A percentile compares a stretch with the other conserved stretches of the same genome.
Evolutionary conservation across 2,113 vertebrate species (phyloP).

Genomic region (Indicator indicator): DNA sequence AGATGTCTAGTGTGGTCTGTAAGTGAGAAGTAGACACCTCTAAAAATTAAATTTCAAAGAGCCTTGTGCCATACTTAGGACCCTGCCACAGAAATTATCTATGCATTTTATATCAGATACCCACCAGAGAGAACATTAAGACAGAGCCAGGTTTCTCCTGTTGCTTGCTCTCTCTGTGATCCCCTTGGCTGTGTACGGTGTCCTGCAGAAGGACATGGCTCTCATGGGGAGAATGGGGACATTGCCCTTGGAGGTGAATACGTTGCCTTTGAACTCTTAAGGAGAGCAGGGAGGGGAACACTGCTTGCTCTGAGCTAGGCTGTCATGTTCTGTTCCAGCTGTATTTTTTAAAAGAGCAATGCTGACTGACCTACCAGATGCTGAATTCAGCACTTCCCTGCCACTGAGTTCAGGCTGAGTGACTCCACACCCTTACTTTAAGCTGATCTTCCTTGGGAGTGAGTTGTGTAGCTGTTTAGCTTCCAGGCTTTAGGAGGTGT

Average conservation of each 20-base stretch:
- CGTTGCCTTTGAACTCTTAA: background rate
- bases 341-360: background rate
- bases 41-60: background rate
- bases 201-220: background rate
- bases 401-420: accelerated
- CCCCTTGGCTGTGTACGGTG: accelerated
- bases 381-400: background rate
- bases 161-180: background rate
- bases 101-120: background rate
- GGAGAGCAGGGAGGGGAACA: background rate
- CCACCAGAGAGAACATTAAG: background rate
- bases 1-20: background rate
- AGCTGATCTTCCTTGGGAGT: background rate
- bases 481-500: background rate
- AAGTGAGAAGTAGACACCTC: background rate
- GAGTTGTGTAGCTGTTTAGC: background rate
- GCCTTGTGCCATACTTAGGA: background rate
- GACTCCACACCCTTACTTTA: background rate
- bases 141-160: background rate
- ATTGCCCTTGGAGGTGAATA: background rate
- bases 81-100: background rate
- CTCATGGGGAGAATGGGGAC: accelerated
- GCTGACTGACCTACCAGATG: background rate
- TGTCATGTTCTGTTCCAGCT: background rate
- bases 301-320: background rate